Conservation (phyloP, 2,113 vertebrate genomes). For the Ciconia stormi region DNA sequence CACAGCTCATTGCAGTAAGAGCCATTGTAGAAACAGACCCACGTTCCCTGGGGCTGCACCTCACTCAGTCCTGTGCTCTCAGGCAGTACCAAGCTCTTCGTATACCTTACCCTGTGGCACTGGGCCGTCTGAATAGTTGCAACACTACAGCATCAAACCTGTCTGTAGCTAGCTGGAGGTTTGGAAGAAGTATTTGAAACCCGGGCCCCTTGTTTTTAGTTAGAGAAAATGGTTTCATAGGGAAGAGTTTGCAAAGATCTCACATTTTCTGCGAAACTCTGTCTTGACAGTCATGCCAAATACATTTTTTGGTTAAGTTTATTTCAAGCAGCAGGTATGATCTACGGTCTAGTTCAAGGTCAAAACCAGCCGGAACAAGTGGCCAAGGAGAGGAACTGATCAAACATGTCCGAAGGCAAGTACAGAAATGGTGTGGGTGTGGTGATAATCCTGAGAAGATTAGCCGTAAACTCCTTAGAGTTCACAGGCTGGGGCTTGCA, state of each 20-base stretch:
- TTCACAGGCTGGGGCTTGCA: background rate
- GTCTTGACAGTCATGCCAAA: background rate
- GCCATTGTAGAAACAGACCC: background rate
- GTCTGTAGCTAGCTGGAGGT: background rate
- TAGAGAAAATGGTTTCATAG: background rate
- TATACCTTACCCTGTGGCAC: background rate
- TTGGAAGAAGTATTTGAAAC: background rate
- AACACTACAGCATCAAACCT: background rate
- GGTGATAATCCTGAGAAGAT: background rate
- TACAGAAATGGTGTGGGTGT: background rate
- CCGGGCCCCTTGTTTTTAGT: background rate
- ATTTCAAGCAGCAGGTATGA: background rate
- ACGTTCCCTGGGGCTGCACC: fast-evolving
- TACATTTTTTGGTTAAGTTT: background rate
- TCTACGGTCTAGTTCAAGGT: background rate
- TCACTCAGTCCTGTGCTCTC: background rate
- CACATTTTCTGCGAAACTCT: background rate
- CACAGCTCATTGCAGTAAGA: background rate
- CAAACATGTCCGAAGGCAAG: background rate
- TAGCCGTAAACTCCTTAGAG: background rate
- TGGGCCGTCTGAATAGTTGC: background rate
- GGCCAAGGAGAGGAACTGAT: background rate
- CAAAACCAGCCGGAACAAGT: background rate
- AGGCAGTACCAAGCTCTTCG: background rate
- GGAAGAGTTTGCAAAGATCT: background rate